Conservation (phyloP, 2,797 vertebrate species). For the Schizopygopsis pylzovi region DNA sequence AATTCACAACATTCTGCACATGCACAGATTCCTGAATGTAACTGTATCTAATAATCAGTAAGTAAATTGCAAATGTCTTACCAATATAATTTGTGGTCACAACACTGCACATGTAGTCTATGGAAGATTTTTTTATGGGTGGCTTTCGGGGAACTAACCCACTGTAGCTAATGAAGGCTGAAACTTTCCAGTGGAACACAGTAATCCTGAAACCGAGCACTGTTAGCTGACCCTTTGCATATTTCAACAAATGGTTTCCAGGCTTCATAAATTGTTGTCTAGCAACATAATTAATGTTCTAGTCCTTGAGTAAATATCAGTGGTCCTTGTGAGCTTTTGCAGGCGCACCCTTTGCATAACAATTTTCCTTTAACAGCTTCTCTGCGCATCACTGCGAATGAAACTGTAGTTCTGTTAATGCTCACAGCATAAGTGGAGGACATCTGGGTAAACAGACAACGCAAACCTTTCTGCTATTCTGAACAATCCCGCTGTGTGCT, state of each 20-base stretch:
- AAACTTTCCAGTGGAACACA: conserved; percentile 16
- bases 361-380: conserved; percentile 50
- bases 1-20: neutral
- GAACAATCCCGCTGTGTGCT: neutral
- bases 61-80: neutral
- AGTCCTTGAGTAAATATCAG: conserved; percentile 68
- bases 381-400: conserved; percentile 13
- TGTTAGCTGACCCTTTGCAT: conserved; percentile 64
- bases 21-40: neutral
- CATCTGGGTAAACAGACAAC: conserved; percentile 33
- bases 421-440: conserved; percentile 33
- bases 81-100: neutral
- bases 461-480: neutral
- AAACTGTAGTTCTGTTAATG: conserved; percentile 31
- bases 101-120: neutral
- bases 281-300: conserved; percentile 73
- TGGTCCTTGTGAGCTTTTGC: conserved; percentile 27
- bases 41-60: neutral
- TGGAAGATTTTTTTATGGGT: conserved; percentile 5
- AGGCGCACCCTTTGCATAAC: conserved; percentile 44
- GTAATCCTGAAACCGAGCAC: conserved; percentile 24
- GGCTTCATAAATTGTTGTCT: conserved; percentile 75
- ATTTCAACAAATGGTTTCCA: conserved; percentile 71
- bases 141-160: conserved; percentile 45
- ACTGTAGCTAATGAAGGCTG: neutral